Base-by-base conservation (phyloP, 2,888 invertebrate species). In the Atherix ibis region DNA sequence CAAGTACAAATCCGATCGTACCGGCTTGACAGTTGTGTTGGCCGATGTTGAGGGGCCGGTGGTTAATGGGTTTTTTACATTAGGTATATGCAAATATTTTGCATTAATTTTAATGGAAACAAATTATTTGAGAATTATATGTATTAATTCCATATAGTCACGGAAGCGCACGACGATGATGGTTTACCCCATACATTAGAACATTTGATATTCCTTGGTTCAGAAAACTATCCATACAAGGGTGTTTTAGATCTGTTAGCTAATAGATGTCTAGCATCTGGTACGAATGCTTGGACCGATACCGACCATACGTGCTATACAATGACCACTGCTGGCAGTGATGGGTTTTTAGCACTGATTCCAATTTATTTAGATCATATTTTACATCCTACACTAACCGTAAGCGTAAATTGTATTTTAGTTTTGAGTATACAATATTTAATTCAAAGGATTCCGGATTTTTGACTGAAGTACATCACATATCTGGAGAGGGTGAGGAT, bases 281-380 rank as follows among this genome's bases (percentile, higher is more conserved):
- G 91, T 2, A 91, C 91, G 3, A 91, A 92, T 64, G 91, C 89
- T 0, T 81, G 79, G 78, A 92, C 91, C 0, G 77, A 73, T 50
- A 70, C 68, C 0, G 89, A 92, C 57, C 84, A 88, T 53, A 92
- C 91, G 0, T 82, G 79, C 48, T 92, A 91, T 55, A 88, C 87
- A 0, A 75, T 91, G 63, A 76, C 77, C 40, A 91, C 88, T 18
- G 88, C 87, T 3, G 83, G 82, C 14, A 76, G 76, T 47, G 79
- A 81, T 49, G 92, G 92, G 13, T 89, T 91, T 65, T 63, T 89
- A 28, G 76, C 80, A 3, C 62, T 92, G n/a, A 64, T 92, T 54
- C 91, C 91, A 0, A 78, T 92, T 46, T 94, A 88, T 54, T 58
- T 92, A 37, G 91, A 92, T 53, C 92, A 94, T 52, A 76, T 92